Evolutionary conservation across 1,140 invertebrate genomes (phyloP).

Genomic region (Drosophila arizonae): DNA sequence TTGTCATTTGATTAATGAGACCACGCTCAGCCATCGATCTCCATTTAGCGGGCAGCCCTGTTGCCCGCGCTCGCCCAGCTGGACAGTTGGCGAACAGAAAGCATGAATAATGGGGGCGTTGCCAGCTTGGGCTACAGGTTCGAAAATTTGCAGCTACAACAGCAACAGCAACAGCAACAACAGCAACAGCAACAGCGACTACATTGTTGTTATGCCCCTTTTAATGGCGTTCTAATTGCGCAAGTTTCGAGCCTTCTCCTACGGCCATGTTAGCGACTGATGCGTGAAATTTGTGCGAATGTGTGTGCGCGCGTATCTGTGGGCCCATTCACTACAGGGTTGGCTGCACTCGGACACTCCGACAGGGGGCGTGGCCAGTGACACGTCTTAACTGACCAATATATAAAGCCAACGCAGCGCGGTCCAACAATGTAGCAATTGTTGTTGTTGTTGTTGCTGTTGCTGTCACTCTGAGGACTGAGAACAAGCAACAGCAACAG

Average conservation of each 20-base stretch:
- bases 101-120: slow-evolving; percentile 76
- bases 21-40: slow-evolving; percentile 82
- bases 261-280: slow-evolving; percentile 44
- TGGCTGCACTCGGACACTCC: background rate
- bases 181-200: slow-evolving; percentile 1
- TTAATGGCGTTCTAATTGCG: slow-evolving; percentile 57
- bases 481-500: slow-evolving; percentile 12
- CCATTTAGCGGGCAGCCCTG: slow-evolving; percentile 70
- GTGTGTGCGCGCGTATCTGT: slow-evolving; percentile 6
- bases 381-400: slow-evolving; percentile 77
- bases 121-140: slow-evolving; percentile 41
- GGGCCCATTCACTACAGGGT: slow-evolving; percentile 1
- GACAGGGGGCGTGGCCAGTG: slow-evolving; percentile 66
- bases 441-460: slow-evolving; percentile 14
- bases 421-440: slow-evolving; percentile 37
- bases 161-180: slow-evolving; percentile 12
- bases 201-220: slow-evolving; percentile 44
- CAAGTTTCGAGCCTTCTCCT: slow-evolving; percentile 40
- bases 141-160: slow-evolving; percentile 37
- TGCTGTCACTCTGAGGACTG: slow-evolving; percentile 17
- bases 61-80: background rate
- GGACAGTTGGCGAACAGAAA: slow-evolving; percentile 47
- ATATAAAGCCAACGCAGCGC: slow-evolving; percentile 62
- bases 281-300: slow-evolving; percentile 42
- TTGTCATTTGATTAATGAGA: slow-evolving; percentile 83